Evolutionary conservation across 2,888 invertebrate genomes (phyloP).

Genomic region (Lamellibrachia satsuma): DNA sequence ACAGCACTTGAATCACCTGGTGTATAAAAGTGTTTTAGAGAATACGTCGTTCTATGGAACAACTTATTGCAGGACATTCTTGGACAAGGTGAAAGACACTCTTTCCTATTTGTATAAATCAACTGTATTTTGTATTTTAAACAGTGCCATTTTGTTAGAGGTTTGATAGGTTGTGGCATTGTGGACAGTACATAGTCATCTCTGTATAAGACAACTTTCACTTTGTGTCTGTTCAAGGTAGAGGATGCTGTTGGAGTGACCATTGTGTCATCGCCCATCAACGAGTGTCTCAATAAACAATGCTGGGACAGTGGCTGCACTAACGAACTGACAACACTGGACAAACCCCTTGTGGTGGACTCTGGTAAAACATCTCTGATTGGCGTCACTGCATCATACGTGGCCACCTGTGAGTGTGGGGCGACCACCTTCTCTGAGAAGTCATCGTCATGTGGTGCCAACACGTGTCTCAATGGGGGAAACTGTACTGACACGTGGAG

Average conservation of each 20-base stretch:
- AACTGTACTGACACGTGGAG: constrained; percentile 75
- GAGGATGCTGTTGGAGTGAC: background rate
- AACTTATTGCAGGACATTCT: no score
- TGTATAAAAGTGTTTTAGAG: no score
- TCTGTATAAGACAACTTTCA: background rate
- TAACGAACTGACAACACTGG: constrained; percentile 77
- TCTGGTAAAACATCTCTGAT: constrained; percentile 96
- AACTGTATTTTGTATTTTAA: no score
- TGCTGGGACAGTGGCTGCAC: constrained; percentile 78
- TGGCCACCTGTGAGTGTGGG: constrained; percentile 24
- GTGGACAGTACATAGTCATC: no score
- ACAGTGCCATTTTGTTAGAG: no score
- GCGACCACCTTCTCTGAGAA: background rate
- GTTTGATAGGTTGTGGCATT: no score
- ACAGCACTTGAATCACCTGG: no score
- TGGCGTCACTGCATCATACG: constrained; percentile 84
- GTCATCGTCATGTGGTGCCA: constrained; percentile 77
- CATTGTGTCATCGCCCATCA: background rate
- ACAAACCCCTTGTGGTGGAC: constrained; percentile 79
- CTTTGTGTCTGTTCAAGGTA: background rate
- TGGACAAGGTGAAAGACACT: no score
- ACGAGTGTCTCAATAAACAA: background rate
- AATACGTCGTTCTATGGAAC: no score
- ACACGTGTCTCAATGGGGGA: constrained; percentile 89
- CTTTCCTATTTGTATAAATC: no score